These are phyloP conservation scores for Drosophila suzukii DNA, from an alignment of 1,140 invertebrate genomes.

Conservation along the genomic window DNA sequence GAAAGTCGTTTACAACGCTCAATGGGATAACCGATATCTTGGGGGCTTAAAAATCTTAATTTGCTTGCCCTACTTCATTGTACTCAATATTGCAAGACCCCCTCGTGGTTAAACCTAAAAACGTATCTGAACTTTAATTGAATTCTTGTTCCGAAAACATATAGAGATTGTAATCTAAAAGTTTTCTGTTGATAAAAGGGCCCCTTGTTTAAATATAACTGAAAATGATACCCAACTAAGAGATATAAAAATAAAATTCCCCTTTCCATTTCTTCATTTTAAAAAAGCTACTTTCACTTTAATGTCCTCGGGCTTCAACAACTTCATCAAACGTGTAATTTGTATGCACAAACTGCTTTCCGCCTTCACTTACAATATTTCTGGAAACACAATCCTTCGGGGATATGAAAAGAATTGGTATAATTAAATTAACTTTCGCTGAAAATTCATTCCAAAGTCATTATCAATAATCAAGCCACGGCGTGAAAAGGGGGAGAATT, in stretches of 20 bases:
- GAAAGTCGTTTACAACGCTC: slow-evolving; percentile 26
- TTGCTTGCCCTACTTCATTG: not conserved
- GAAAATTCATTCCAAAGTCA: slow-evolving; percentile 79
- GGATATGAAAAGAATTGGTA: slow-evolving; percentile 62
- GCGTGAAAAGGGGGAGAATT: slow-evolving; percentile 6
- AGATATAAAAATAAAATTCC: not conserved
- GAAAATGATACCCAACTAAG: no score
- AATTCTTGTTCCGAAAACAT: not conserved
- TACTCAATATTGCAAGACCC: not conserved
- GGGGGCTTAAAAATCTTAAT: slow-evolving; percentile 8
- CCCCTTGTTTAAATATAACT: no score
- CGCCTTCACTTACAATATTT: not conserved
- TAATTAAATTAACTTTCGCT: slow-evolving; percentile 78
- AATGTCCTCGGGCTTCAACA: not conserved
- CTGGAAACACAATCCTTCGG: slow-evolving; percentile 10
- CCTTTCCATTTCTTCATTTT: not conserved
- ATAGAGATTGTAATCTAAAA: no score
- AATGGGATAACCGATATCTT: slow-evolving; percentile 13
- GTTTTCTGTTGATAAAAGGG: no score
- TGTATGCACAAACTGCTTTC: slow-evolving; percentile 24
- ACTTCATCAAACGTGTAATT: slow-evolving; percentile 23
- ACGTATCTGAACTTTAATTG: no score
- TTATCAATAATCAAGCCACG: slow-evolving; percentile 74
- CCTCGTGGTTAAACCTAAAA: not conserved
- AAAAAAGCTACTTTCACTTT: not conserved